Evolutionary conservation across 2,888 invertebrate genomes (phyloP), one percentile per base, ranked within the genome.

Genomic region (Conistra vaccinii): DNA sequence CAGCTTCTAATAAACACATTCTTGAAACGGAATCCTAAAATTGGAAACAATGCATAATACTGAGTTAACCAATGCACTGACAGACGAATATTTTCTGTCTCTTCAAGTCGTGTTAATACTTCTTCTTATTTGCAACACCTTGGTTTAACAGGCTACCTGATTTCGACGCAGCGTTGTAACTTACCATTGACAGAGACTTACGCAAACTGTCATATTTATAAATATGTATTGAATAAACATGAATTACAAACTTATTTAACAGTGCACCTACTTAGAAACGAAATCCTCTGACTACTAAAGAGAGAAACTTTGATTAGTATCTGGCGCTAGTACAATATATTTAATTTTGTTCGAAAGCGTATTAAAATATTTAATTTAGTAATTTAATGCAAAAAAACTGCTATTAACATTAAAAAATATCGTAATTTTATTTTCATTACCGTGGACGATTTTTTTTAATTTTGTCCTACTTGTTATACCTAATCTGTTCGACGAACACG

Each of bases 11-110:
- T 17, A 23, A 63, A 58, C 26, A 1, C 20, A 69, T 29, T 69
- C 2, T 69, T 32, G 7, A 32, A 45, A 60, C 58, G 68, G 70
- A 67, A 75, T 73, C 62, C 74, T 66, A 76, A 82, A 81, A 71
- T 23, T 58, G 42, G 9, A 45, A 55, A 72, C 71, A 84, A 84
- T 75, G 55, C 61, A 63, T 71, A 67, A 74, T 62, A 58, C 23
- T 29, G 12, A 39, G 55, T 76, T 76, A 42, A 58, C 73, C n/a
- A 78, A 68, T 35, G 14, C 14, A 23, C 2, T 51, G 60, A 65
- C 48, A 65, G 23, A n/a, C 23, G 5, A 23, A 68, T 70, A 70
- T 69, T 48, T 72, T 72, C 58, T 65, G 67, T 72, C 58, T 55
- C 32, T 4, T 48, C 35, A 45, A 57, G 23, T 7, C 26, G 53